Conservation (phyloP, 2,113 vertebrate genomes). For the Osmerus eperlanus region DNA sequence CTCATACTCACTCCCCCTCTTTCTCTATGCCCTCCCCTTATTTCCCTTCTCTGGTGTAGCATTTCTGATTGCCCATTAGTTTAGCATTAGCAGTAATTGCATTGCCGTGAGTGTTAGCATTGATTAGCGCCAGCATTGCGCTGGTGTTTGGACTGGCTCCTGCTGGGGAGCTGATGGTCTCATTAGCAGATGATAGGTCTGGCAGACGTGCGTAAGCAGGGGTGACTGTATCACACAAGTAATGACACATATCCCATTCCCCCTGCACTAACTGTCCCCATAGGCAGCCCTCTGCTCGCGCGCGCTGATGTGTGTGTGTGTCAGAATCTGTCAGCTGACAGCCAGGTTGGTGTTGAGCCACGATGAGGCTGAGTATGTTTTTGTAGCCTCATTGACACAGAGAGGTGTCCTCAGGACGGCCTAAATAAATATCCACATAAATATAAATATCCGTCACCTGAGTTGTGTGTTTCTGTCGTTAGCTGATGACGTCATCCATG, state of each 20-base stretch:
- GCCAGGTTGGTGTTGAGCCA: neutral
- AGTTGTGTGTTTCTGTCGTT: neutral
- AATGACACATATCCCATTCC: neutral
- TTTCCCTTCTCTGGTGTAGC: no score
- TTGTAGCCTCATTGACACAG: neutral
- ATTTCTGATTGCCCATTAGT: neutral
- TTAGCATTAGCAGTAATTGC: neutral
- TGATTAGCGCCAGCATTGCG: neutral
- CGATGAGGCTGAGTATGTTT: neutral
- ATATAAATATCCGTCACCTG: neutral
- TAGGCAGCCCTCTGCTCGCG: neutral
- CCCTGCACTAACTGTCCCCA: neutral
- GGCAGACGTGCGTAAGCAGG: neutral
- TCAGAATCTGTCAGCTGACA: neutral
- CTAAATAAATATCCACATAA: neutral
- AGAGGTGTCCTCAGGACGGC: neutral
- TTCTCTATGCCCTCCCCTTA: no score
- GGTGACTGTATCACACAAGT: neutral
- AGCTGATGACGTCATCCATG: neutral
- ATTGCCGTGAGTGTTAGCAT: neutral
- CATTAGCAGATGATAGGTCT: neutral
- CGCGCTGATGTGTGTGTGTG: neutral
- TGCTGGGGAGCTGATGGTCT: neutral
- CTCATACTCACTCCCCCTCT: no score
- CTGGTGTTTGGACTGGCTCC: neutral